A percentile compares a stretch with the other conserved stretches of the same genome.
phyloP scores from a whole-genome alignment of 2,797 vertebrate genomes.

The Protonibea diacanthus region DNA sequence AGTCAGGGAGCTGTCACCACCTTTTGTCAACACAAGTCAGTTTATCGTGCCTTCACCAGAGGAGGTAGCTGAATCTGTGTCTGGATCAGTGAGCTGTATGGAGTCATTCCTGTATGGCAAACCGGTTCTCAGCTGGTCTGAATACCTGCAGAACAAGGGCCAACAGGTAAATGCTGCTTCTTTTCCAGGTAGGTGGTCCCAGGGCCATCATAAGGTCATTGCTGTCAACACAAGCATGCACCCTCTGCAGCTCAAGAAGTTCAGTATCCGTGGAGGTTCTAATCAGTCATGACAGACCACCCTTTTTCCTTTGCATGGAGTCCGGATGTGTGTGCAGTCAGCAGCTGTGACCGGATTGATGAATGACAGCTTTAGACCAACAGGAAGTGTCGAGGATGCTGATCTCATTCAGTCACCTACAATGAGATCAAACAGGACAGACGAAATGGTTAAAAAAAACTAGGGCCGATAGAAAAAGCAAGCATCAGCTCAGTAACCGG shows the following conservation, averaged over 20 bases:
- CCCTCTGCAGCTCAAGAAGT: not conserved
- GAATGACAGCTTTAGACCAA: not conserved
- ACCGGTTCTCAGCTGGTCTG: slow-evolving; percentile 33
- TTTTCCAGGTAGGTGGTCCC: slow-evolving; percentile 32
- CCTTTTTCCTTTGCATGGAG: slow-evolving; percentile 2
- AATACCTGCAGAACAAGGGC: slow-evolving; percentile 2
- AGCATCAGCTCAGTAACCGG: slow-evolving; percentile 7
- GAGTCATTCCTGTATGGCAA: slow-evolving; percentile 20
- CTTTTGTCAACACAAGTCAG: slow-evolving; percentile 28
- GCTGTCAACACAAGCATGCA: slow-evolving; percentile 5
- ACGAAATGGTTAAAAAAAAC: not conserved
- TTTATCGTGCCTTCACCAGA: not conserved
- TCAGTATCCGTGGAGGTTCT: not conserved
- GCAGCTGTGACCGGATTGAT: slow-evolving; percentile 5
- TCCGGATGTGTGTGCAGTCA: slow-evolving; percentile 37
- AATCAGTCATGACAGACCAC: not conserved
- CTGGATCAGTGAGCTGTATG: not conserved
- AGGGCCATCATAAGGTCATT: slow-evolving; percentile 40
- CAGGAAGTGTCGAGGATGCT: slow-evolving; percentile 25
- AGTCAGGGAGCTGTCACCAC: slow-evolving; percentile 16
- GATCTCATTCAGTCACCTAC: slow-evolving; percentile 36
- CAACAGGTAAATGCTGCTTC: not conserved
- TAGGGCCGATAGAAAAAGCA: not conserved
- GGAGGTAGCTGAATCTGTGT: not conserved
- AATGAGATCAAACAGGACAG: slow-evolving; percentile 3